A percentile compares a stretch with the other conserved stretches of the same genome.
These are phyloP conservation scores for Saturnia pavonia DNA, from an alignment of 2,888 invertebrate species.

Conservation along the genomic window DNA sequence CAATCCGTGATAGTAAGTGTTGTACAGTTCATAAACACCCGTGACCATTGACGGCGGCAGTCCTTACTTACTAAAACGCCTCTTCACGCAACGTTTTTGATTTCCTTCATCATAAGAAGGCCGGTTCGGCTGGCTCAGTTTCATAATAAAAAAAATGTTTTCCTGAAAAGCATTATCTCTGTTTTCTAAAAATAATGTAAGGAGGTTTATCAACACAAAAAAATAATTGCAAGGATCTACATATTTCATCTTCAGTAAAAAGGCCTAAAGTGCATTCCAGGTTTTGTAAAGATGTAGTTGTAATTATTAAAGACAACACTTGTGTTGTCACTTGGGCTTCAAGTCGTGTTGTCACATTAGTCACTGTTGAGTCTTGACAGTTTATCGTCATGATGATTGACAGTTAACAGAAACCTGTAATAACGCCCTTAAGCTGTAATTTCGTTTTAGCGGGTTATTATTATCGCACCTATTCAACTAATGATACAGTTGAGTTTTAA, in stretches of 20 bases:
- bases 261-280: neutral
- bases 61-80: neutral
- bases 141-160: neutral
- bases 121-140: neutral
- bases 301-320: neutral
- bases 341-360: conserved; percentile 2
- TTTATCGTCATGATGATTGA: neutral
- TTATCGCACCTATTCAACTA: neutral
- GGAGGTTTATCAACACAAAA: neutral
- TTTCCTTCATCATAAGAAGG: neutral
- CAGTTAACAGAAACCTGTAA: neutral
- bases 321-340: conserved; percentile 2
- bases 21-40: neutral
- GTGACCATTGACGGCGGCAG: too few relatives aligned
- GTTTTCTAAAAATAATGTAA: neutral
- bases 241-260: neutral
- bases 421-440: neutral
- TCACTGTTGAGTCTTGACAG: neutral
- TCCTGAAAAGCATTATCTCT: neutral
- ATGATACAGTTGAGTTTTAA: neutral
- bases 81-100: neutral
- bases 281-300: neutral
- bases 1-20: neutral
- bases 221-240: neutral
- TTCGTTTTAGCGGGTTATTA: neutral